These are phyloP conservation scores for Cosmia trapezina DNA, from an alignment of 2,888 invertebrate species.

Conservation along the genomic window DNA sequence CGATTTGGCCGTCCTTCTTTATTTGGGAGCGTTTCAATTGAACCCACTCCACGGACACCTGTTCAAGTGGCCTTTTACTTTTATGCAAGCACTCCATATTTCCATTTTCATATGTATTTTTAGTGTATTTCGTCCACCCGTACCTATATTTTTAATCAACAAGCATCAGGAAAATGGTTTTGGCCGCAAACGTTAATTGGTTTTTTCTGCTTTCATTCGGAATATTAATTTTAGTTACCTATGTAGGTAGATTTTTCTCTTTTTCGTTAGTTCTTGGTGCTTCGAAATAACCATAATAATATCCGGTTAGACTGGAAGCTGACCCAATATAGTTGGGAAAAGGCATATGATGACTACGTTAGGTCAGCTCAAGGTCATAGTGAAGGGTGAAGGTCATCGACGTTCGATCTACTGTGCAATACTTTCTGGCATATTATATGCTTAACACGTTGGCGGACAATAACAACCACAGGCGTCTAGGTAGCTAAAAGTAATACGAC, in stretches of 20 bases:
- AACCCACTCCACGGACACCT: conserved; percentile 42
- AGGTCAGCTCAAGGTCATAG: no score
- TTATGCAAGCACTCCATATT: conserved; percentile 38
- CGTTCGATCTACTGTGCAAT: not conserved
- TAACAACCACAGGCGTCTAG: no score
- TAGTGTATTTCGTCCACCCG: conserved; percentile 2
- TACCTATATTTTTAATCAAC: conserved; percentile 7
- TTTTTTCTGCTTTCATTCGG: not conserved
- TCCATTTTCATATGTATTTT: conserved; percentile 28
- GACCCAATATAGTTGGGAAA: no score
- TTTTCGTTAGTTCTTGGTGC: no score
- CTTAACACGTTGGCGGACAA: no score
- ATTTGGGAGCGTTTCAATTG: conserved; percentile 49
- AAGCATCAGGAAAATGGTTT: conserved; percentile 28
- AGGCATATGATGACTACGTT: no score
- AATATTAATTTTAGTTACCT: not conserved
- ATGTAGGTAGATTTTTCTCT: not conserved
- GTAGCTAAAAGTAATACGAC: no score
- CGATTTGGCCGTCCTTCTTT: no score
- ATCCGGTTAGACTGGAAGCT: no score
- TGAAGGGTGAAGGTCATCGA: not conserved
- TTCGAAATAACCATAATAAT: not conserved
- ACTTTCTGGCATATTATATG: not conserved
- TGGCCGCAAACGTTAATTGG: not conserved
- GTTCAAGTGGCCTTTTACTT: conserved; percentile 46